Evolutionary conservation across 2,113 vertebrate species (phyloP).

Genomic region (Mesembrinibis cayennensis): DNA sequence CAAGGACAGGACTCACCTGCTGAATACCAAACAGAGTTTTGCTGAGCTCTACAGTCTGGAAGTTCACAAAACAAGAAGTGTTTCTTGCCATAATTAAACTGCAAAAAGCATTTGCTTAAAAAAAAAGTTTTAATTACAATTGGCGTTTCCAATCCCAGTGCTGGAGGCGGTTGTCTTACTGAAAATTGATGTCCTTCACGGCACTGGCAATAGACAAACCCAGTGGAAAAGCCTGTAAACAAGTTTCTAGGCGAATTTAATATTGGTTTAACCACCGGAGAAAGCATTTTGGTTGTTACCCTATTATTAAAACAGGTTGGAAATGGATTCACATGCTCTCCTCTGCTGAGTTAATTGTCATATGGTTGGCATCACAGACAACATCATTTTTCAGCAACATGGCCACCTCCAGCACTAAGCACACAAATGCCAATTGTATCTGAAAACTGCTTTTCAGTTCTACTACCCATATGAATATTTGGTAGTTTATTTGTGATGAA

Average conservation of each 20-base stretch:
- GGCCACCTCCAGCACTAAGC: conserved; percentile 6
- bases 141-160: conserved; percentile 56
- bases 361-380: conserved; percentile 26
- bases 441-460: not conserved
- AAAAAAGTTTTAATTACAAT: conserved; percentile 63
- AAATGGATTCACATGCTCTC: conserved; percentile 49
- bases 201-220: conserved; percentile 50
- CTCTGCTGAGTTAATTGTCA: conserved; percentile 37
- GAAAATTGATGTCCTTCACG: conserved; percentile 60
- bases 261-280: conserved; percentile 47
- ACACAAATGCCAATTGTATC: not conserved
- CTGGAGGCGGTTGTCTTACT: conserved; percentile 46
- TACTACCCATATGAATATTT: not conserved
- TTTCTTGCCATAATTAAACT: conserved; percentile 49
- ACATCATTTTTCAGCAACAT: conserved; percentile 38
- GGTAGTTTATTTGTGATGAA: not conserved
- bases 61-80: conserved; percentile 32
- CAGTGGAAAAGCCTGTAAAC: conserved; percentile 46
- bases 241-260: conserved; percentile 37
- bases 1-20: conserved; percentile 4
- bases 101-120: conserved; percentile 40
- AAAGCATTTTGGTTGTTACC: conserved; percentile 56
- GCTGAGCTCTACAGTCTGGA: conserved; percentile 50
- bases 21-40: conserved; percentile 28
- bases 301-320: conserved; percentile 54